Percentiles rank a stretch among this genome's conserved stretches.
Conservation (phyloP, 2,888 invertebrate species). For the Troides aeacus region DNA sequence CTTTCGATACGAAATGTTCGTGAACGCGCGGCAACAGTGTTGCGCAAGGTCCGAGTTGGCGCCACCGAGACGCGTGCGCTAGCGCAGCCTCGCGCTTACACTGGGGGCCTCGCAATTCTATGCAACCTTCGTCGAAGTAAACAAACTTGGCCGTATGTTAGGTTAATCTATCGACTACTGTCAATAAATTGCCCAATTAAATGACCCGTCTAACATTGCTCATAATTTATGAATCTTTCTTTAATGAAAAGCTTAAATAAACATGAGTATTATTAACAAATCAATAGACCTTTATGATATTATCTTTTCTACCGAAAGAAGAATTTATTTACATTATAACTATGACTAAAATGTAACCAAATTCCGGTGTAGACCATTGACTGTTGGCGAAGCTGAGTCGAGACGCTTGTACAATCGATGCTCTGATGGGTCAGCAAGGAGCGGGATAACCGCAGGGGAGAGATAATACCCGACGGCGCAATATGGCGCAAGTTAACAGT, state of each 20-base stretch:
- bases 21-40: constrained; percentile 59
- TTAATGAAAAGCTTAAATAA: too few relatives aligned
- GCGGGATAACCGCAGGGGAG: constrained; percentile 47
- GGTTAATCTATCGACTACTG: constrained; percentile 44
- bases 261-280: too few relatives aligned
- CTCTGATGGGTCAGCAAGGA: constrained; percentile 37
- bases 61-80: constrained; percentile 78
- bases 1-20: constrained; percentile 56
- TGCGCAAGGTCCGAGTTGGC: constrained; percentile 70
- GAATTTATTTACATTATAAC: constrained; percentile 5
- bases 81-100: constrained; percentile 74
- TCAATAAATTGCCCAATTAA: constrained; percentile 30
- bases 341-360: constrained; percentile 18
- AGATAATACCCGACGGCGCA: constrained; percentile 49
- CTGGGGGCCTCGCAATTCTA: constrained; percentile 77
- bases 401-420: constrained; percentile 28
- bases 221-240: not conserved
- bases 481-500: constrained; percentile 68
- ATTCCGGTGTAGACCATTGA: constrained; percentile 25
- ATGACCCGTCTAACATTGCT: constrained; percentile 28
- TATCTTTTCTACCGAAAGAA: too few relatives aligned
- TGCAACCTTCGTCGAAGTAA: constrained; percentile 77
- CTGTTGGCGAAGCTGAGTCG: constrained; percentile 22
- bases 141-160: constrained; percentile 65
- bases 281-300: too few relatives aligned